Evolutionary conservation across 2,888 invertebrate genomes (phyloP), one percentile per base, ranked within the genome.

Genomic region (Rotaria socialis): DNA sequence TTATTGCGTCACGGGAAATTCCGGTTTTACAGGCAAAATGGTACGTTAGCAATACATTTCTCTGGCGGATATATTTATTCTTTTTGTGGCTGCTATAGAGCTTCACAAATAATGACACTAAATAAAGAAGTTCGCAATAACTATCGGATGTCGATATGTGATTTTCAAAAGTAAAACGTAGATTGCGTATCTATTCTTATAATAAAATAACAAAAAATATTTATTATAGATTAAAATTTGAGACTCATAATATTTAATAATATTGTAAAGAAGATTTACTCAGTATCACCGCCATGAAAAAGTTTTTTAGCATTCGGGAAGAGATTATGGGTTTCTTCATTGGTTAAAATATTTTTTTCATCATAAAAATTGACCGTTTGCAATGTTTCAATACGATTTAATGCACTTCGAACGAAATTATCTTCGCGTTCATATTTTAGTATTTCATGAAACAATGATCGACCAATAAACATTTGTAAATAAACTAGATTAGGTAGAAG

Each of bases 391-490:
- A 80, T 80, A n/a, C 47, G 43, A 43, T n/a, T 16, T n/a, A 80
- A 80, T 47, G 24, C 43, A 80, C 22, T 80, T 24, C 3, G 6
- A 5, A 80, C 14, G 24, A 80, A 80, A 47, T 47, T n/a, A 47
- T 80, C 24, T 24, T 43, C 24, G 22, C 47, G 24, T 80, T 43
- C 80, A 47, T 47, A 47, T 47, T 5, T 47, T 80, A 80, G n/a
- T 10, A 80, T 47, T 47, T 47, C 47, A 80, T n/a, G 24, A 11
- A 47, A 47, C 14, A 80, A 47, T 80, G 80, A 80, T 41, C 47
- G 80, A 11, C 47, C 80, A 47, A 80, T 80, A 47, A 47, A 43
- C 80, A 80, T 43, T 80, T 47, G 24, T 80, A 80, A 14, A 47
- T n/a, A 47, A 47, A 10, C 7, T 47, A 80, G n/a, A 47, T 47